Evolutionary conservation across 2,888 invertebrate genomes (phyloP), one percentile per base, ranked within the genome.

Genomic region (Ophion costatus): DNA sequence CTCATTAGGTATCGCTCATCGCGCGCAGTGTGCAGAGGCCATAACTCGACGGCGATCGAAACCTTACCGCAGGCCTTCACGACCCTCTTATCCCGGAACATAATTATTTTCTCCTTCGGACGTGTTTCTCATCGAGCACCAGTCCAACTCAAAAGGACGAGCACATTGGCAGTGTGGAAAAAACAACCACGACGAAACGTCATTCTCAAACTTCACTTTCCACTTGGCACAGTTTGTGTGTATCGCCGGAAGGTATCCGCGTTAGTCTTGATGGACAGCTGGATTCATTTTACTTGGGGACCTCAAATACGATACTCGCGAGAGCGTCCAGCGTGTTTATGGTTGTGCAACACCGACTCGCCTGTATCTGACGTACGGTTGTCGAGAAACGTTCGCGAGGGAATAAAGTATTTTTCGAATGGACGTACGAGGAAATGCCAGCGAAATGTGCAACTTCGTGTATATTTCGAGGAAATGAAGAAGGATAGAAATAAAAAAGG

Each of bases 361-460:
- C 61, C 20, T 29, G 73, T n/a, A n/a, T n/a, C 14, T 24, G 56
- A 75, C 74, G 75, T 73, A 75, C 67, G 67, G 67, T 67, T 63
- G 45, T n/a, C 57, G n/a, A 59, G 64, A 17, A 73, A 38, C 67
- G 67, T 67, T 69, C 57, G 17, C 57, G n/a, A 59, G 64, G 59
- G 45, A 69, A 80, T 76, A 42, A 63, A 74, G 83, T 56, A 74
- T 64, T 75, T 75, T 56, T 63, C 79, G 83, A 75, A 73, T 57
- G 69, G 45, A 77, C 66, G 66, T 61, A 45, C 77, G 69, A 38
- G 59, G 33, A 56, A 71, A 71, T 56, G 57, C 56, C 57, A 56
- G n/a, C 29, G n/a, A 17, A 56, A 71, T 33, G 70, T 33, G n/a
- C 56, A 56, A 71, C 56, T 71, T 71, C 57, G 29, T 57, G 33